phyloP scores from a whole-genome alignment of 1,140 invertebrate genomes.

The Eubasilissa regina region DNA sequence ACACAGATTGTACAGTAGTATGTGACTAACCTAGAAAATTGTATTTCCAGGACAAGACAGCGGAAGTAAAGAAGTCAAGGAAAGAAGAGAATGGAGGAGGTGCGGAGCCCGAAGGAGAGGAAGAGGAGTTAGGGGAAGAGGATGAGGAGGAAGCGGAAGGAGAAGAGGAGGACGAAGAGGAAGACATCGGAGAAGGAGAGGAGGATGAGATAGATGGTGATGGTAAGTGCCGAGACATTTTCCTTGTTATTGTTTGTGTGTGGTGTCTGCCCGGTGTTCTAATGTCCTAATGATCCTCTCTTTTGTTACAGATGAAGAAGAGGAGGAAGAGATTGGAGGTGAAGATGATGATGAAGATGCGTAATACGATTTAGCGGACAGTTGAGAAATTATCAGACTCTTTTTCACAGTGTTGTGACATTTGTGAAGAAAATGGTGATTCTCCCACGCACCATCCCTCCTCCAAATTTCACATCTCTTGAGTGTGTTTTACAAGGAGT shows the following conservation, averaged over 20 bases:
- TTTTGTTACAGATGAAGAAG: slow-evolving; percentile 76
- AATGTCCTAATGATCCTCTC: background rate
- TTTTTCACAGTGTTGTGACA: slow-evolving; percentile 61
- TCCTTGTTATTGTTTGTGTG: background rate
- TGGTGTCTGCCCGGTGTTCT: background rate
- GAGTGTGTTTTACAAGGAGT: slow-evolving; percentile 17
- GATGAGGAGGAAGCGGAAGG: slow-evolving; percentile 74
- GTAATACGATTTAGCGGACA: slow-evolving; percentile 66
- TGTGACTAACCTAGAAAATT: no score
- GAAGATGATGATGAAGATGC: slow-evolving; percentile 77
- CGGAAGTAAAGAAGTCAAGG: slow-evolving; percentile 84
- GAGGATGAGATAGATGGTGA: slow-evolving; percentile 80
- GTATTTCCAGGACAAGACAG: slow-evolving; percentile 78
- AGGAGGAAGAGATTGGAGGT: slow-evolving; percentile 71
- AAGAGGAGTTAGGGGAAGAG: slow-evolving; percentile 72
- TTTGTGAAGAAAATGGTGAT: slow-evolving; percentile 60
- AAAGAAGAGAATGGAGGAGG: slow-evolving; percentile 83
- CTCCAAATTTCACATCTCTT: slow-evolving; percentile 36
- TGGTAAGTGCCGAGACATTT: slow-evolving; percentile 64
- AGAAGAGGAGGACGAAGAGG: slow-evolving; percentile 80
- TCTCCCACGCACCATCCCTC: slow-evolving; percentile 52
- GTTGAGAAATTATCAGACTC: slow-evolving; percentile 59
- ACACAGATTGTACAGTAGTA: no score
- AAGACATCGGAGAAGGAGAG: slow-evolving; percentile 78
- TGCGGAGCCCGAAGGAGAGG: slow-evolving; percentile 72